Conservation (phyloP, 1,140 invertebrate species). For the Drosophila obscura region DNA sequence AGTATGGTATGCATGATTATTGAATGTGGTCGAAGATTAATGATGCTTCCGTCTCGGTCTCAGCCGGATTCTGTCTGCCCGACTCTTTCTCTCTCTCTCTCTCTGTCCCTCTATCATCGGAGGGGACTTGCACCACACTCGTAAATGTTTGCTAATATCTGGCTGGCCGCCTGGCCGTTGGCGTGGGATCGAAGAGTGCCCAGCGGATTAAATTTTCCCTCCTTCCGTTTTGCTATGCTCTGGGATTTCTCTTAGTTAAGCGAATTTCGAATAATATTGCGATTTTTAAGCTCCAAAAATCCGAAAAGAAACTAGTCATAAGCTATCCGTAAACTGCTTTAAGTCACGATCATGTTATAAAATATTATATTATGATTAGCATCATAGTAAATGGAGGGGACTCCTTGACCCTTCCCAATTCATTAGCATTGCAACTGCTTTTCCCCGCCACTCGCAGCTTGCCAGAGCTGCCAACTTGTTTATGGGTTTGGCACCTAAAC, state of each 20-base stretch:
- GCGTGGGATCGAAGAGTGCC: slow-evolving; percentile 10
- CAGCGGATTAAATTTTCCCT: slow-evolving; percentile 27
- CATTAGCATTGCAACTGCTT: neutral
- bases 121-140: slow-evolving; percentile 6
- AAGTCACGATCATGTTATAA: no score
- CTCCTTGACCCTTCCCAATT: no score
- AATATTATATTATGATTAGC: no score
- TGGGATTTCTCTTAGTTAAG: neutral
- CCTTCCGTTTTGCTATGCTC: neutral
- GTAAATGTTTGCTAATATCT: slow-evolving; percentile 30
- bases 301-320: no score
- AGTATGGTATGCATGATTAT: slow-evolving; percentile 68
- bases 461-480: slow-evolving; percentile 52
- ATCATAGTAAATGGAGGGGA: no score
- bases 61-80: neutral
- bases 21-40: slow-evolving; percentile 80
- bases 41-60: slow-evolving; percentile 56
- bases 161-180: neutral
- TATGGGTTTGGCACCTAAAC: slow-evolving; percentile 46
- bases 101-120: slow-evolving; percentile 11
- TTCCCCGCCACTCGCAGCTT: slow-evolving; percentile 2
- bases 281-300: no score
- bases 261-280: neutral
- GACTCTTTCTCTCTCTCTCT: neutral
- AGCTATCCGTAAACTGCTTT: neutral